These are phyloP conservation scores for Synergus gifuensis DNA, from an alignment of 2,888 invertebrate genomes.

Conservation along the genomic window DNA sequence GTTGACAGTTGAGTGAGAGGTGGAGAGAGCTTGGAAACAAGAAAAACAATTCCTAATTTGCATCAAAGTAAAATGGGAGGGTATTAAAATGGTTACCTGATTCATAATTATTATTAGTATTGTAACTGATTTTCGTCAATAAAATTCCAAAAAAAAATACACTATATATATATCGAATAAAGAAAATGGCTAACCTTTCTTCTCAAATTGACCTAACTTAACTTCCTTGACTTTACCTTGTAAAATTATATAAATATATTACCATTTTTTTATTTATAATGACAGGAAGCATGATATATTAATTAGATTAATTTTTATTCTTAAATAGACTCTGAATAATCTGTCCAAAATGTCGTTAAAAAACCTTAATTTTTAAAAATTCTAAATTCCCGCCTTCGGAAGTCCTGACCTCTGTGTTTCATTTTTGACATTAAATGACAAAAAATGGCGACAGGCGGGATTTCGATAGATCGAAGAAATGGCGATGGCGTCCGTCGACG, in stretches of 20 bases:
- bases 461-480: constrained; percentile 4
- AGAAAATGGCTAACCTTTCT: too few relatives aligned
- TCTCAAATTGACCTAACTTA: too few relatives aligned
- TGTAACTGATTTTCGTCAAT: background rate
- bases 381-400: background rate
- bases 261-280: background rate
- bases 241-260: background rate
- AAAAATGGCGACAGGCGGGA: constrained; percentile 19
- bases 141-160: background rate
- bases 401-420: background rate
- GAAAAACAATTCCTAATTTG: background rate
- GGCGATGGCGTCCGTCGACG: constrained; percentile 13
- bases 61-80: background rate
- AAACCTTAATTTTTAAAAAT: background rate
- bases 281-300: background rate
- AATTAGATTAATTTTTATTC: background rate
- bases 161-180: too few relatives aligned
- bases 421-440: background rate
- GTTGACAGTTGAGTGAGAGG: background rate
- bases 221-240: too few relatives aligned
- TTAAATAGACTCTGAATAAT: background rate
- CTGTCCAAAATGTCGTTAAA: background rate
- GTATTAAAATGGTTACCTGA: background rate
- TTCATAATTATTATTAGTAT: background rate
- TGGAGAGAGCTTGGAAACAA: background rate